Evolutionary conservation across 1,140 invertebrate genomes (phyloP).

Genomic region (Pteromalus puparum): DNA sequence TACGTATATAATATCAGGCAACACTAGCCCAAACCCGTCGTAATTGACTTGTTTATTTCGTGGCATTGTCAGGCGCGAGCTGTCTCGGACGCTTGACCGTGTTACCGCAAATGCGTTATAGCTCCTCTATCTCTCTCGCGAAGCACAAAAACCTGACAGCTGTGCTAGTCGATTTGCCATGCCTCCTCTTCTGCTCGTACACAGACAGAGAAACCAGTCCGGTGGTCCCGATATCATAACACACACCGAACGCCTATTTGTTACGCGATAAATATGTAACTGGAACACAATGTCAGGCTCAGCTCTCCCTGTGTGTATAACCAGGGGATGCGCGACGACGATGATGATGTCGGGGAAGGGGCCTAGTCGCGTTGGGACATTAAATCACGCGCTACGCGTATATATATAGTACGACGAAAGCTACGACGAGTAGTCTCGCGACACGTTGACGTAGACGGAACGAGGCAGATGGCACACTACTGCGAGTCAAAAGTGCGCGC

Average conservation of each 20-base stretch:
- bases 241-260: constrained; percentile 74
- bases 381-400: constrained; percentile 65
- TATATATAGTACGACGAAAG: neutral
- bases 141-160: constrained; percentile 31
- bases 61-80: constrained; percentile 51
- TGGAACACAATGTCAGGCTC: constrained; percentile 68
- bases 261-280: constrained; percentile 75
- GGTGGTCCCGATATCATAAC: constrained; percentile 71
- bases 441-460: constrained; percentile 16
- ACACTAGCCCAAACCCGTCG: constrained; percentile 2
- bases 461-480: constrained; percentile 63
- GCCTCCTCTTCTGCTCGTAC: neutral
- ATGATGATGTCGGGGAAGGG: constrained; percentile 28
- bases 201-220: constrained; percentile 60
- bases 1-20: too few species aligned
- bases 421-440: neutral
- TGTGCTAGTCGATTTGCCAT: neutral
- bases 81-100: constrained; percentile 53
- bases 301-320: constrained; percentile 48
- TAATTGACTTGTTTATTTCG: constrained; percentile 68
- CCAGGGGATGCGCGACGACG: constrained; percentile 8
- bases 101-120: constrained; percentile 63
- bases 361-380: constrained; percentile 62
- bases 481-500: constrained; percentile 63
- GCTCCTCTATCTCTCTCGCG: neutral